Evolutionary conservation across 2,888 invertebrate genomes (phyloP).

Genomic region (Cenopis cana): DNA sequence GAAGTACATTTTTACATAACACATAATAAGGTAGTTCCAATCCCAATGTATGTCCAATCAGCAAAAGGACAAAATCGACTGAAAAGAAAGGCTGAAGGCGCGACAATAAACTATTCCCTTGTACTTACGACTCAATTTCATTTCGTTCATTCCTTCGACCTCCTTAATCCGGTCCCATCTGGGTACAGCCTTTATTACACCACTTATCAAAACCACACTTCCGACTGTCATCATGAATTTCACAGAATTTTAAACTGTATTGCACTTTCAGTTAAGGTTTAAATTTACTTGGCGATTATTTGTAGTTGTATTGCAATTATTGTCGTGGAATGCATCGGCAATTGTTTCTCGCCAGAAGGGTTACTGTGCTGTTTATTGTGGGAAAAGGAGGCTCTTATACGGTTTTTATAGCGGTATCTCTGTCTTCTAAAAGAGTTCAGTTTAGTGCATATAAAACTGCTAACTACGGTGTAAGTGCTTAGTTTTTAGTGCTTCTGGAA

Average conservation of each 20-base stretch:
- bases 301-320: conserved; percentile 13
- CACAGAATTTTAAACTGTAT: background rate
- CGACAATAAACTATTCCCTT: background rate
- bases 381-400: background rate
- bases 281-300: background rate
- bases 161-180: conserved; percentile 28
- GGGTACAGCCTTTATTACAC: conserved; percentile 23
- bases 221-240: background rate
- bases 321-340: conserved; percentile 6
- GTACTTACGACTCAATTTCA: conserved; percentile 45
- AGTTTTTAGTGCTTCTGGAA: conserved; percentile 20
- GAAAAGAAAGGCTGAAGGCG: background rate
- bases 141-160: conserved; percentile 38
- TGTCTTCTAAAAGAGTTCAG: background rate
- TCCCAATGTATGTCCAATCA: background rate
- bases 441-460: conserved; percentile 15
- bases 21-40: background rate
- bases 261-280: background rate
- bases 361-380: background rate
- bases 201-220: conserved; percentile 31
- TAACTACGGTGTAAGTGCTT: conserved; percentile 11
- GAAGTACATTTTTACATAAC: too few relatives aligned
- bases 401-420: background rate
- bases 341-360: conserved; percentile 17
- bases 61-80: background rate